Evolutionary conservation across 2,113 vertebrate genomes (phyloP).

Genomic region (Arizona elegans): DNA sequence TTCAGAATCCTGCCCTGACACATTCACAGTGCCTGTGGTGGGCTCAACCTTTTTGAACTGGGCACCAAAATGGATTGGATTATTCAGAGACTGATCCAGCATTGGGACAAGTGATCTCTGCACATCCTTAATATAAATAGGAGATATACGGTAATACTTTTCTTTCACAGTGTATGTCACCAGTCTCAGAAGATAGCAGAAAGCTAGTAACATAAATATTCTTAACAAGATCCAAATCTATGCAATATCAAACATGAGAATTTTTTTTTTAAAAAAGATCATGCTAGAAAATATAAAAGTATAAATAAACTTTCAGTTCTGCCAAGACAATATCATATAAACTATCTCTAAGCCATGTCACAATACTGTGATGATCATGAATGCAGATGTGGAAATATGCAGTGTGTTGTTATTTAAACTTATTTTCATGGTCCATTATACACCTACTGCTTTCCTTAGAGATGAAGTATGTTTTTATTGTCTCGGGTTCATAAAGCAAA

Average conservation of each 20-base stretch:
- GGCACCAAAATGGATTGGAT: not conserved
- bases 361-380: not conserved
- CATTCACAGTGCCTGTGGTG: not conserved
- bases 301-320: not conserved
- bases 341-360: not conserved
- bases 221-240: not conserved
- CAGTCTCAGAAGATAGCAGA: not conserved
- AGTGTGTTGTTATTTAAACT: not conserved
- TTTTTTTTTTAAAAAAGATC: not conserved
- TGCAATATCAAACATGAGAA: not conserved
- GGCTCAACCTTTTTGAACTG: not conserved
- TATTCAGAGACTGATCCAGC: not conserved
- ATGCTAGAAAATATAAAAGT: not conserved
- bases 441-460: not conserved
- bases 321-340: not conserved
- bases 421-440: slow-evolving; percentile 2
- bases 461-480: not conserved
- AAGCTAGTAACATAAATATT: not conserved
- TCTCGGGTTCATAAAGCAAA: not conserved
- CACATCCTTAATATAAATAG: not conserved
- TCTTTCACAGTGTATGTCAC: not conserved
- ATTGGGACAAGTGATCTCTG: not conserved
- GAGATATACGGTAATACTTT: not conserved
- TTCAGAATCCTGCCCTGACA: not conserved
- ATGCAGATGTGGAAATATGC: not conserved